Evolutionary conservation across 2,113 vertebrate species (phyloP).

Genomic region (Osmerus eperlanus): DNA sequence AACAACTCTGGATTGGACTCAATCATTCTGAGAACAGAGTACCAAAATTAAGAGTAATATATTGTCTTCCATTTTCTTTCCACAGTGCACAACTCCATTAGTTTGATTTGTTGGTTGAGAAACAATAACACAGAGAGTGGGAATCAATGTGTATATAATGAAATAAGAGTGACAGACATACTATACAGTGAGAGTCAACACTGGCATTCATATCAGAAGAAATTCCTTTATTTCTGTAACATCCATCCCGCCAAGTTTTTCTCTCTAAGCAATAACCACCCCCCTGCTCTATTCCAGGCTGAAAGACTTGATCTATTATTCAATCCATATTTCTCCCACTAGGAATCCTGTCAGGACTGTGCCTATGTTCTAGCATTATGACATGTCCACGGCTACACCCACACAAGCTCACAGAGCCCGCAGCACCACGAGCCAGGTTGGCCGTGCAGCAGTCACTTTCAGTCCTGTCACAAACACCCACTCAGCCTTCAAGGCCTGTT

Average conservation of each 20-base stretch:
- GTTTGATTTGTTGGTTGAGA: too few species aligned
- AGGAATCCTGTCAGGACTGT: background rate
- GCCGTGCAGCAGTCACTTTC: slow-evolving; percentile 18
- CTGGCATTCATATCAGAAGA: too few species aligned
- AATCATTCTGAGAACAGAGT: too few species aligned
- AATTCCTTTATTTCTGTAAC: too few species aligned
- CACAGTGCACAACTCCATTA: too few species aligned
- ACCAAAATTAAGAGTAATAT: too few species aligned
- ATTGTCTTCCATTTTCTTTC: too few species aligned
- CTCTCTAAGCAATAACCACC: background rate
- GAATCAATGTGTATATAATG: too few species aligned
- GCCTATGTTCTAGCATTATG: background rate
- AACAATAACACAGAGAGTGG: too few species aligned
- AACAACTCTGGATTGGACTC: too few species aligned
- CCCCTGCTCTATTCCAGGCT: background rate
- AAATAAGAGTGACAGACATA: too few species aligned
- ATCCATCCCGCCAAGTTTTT: background rate
- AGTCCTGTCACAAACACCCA: slow-evolving; percentile 13
- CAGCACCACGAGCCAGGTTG: slow-evolving; percentile 3
- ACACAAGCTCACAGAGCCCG: background rate
- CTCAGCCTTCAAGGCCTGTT: background rate
- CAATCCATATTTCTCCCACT: background rate
- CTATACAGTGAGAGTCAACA: too few species aligned
- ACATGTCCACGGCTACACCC: background rate
- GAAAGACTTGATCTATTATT: background rate